Evolutionary conservation across 2,888 invertebrate species (phyloP).

Genomic region (Hypena proboscidalis): DNA sequence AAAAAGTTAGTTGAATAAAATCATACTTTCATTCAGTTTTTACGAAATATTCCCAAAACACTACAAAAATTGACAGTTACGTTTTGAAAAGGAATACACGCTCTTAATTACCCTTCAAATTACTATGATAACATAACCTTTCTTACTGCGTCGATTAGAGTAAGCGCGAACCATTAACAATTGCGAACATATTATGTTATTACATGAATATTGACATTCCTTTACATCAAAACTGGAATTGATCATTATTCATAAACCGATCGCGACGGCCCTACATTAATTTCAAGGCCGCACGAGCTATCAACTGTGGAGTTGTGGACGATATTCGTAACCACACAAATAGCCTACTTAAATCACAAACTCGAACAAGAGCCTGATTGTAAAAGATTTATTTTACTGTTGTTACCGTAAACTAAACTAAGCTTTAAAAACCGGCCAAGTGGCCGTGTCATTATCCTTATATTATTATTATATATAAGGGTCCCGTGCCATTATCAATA

Average conservation of each 20-base stretch:
- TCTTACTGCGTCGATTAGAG: background rate
- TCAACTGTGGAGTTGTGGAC: constrained; percentile 13
- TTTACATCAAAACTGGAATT: constrained; percentile 16
- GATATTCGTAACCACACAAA: constrained; percentile 21
- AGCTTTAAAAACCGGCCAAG: too few relatives aligned
- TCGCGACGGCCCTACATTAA: constrained; percentile 21
- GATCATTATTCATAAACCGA: constrained; percentile 16
- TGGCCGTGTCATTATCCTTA: too few relatives aligned
- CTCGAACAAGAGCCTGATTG: constrained; percentile 4
- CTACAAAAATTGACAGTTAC: too few relatives aligned
- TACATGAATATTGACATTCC: background rate
- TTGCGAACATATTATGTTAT: background rate
- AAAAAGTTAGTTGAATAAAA: too few relatives aligned
- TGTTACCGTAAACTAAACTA: background rate
- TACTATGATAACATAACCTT: too few relatives aligned
- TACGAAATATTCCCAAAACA: too few relatives aligned
- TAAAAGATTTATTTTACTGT: constrained; percentile 9
- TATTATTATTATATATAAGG: too few relatives aligned
- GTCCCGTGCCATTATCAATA: too few relatives aligned
- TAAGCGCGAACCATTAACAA: background rate
- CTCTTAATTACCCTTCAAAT: too few relatives aligned
- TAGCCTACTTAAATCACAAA: constrained; percentile 11
- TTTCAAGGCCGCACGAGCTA: constrained; percentile 25
- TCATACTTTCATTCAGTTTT: too few relatives aligned
- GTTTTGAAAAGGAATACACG: too few relatives aligned